Evolutionary conservation across 2,113 vertebrate species (phyloP).

Genomic region (Ciconia maguari): DNA sequence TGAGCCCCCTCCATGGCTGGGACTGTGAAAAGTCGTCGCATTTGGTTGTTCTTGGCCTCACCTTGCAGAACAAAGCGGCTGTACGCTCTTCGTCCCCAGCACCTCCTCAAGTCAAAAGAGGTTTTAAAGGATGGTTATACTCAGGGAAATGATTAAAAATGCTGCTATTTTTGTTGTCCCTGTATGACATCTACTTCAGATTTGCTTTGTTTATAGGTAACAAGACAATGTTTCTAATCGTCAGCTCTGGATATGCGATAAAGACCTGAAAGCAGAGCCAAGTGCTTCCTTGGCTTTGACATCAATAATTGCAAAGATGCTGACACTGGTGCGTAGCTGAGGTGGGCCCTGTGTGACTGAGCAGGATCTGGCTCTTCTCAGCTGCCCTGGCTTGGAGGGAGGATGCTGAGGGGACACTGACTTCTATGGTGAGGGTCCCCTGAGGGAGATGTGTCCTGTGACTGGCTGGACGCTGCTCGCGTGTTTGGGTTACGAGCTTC

Average conservation of each 20-base stretch:
- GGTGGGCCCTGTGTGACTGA: not conserved
- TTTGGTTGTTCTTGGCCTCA: not conserved
- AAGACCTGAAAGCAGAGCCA: not conserved
- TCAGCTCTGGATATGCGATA: not conserved
- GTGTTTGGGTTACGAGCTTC: not conserved
- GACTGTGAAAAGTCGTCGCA: fast-evolving
- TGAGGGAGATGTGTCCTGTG: not conserved
- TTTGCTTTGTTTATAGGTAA: not conserved
- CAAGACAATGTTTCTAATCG: not conserved
- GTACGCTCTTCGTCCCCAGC: fast-evolving
- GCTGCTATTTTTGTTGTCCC: not conserved
- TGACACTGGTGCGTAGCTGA: not conserved
- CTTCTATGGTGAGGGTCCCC: not conserved
- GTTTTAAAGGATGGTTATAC: not conserved
- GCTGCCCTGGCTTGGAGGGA: not conserved
- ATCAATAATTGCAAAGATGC: not conserved
- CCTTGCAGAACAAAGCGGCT: not conserved
- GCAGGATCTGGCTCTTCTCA: not conserved
- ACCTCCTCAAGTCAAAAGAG: not conserved
- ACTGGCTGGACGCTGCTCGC: fast-evolving
- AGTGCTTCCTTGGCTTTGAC: not conserved
- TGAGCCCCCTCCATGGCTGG: not conserved
- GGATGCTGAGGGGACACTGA: not conserved
- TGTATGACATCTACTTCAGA: not conserved
- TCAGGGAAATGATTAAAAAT: not conserved